Conservation (phyloP, 2,113 vertebrate species). For the Shinisaurus crocodilurus region DNA sequence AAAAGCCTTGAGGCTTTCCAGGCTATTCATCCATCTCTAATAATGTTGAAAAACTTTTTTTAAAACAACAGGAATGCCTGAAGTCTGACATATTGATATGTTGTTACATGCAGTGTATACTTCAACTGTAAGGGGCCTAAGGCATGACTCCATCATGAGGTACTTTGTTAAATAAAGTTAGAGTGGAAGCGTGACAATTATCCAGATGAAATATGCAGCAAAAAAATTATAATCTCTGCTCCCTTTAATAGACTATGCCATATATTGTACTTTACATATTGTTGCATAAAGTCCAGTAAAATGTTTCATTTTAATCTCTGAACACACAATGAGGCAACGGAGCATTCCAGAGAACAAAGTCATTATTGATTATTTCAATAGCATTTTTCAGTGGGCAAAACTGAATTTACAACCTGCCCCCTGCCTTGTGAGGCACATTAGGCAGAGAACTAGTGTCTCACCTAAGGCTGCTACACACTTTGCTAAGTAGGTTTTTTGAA, state of each 20-base stretch:
- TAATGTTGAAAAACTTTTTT: not conserved
- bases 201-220: not conserved
- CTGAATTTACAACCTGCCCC: not conserved
- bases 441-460: not conserved
- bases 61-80: not conserved
- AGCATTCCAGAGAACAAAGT: not conserved
- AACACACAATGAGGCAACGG: not conserved
- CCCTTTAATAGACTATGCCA: not conserved
- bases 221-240: not conserved
- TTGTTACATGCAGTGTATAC: not conserved
- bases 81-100: fast-evolving
- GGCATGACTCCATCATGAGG: not conserved
- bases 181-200: not conserved
- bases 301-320: not conserved
- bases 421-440: not conserved
- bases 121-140: not conserved
- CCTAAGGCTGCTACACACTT: not conserved
- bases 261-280: no score
- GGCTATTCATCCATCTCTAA: not conserved
- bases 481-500: not conserved
- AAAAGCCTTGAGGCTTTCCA: fast-evolving
- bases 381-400: not conserved
- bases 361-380: not conserved
- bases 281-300: not conserved
- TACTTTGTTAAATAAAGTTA: not conserved